Evolutionary conservation across 2,797 vertebrate species (phyloP).

Genomic region (Rhodeus uyekii): DNA sequence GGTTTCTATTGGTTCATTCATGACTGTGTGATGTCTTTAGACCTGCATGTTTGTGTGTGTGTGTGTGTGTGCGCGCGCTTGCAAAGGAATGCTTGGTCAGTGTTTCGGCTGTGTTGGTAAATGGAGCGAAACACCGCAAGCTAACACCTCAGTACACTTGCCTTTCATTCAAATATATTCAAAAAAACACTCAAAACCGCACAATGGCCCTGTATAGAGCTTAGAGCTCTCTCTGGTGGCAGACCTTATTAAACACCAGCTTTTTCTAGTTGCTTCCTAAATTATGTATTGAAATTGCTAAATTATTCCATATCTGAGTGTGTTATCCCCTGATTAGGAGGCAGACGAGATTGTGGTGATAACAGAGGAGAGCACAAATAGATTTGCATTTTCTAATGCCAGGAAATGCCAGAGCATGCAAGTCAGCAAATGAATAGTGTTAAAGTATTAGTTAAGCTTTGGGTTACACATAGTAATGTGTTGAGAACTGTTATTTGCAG

Average conservation of each 20-base stretch:
- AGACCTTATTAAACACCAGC: constrained; percentile 5
- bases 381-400: constrained; percentile 22
- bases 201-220: constrained; percentile 24
- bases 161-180: constrained; percentile 42
- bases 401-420: background rate
- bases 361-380: background rate
- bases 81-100: constrained; percentile 34
- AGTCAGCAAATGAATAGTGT: constrained; percentile 3
- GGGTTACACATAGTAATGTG: background rate
- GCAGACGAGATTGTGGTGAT: constrained; percentile 16
- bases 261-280: constrained; percentile 8
- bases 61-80: background rate
- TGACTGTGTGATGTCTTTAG: constrained; percentile 4
- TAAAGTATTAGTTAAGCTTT: background rate
- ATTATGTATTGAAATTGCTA: constrained; percentile 36
- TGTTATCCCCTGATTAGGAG: constrained; percentile 34
- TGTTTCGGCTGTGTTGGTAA: constrained; percentile 46
- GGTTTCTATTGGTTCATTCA: constrained; percentile 20
- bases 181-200: constrained; percentile 26
- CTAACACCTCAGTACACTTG: constrained; percentile 50
- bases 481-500: too few relatives aligned
- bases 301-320: constrained; percentile 22
- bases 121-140: constrained; percentile 46
- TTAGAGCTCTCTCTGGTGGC: constrained; percentile 55
- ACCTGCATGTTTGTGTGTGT: background rate